These are phyloP conservation scores for Palaemon carinicauda DNA, from an alignment of 1,140 invertebrate genomes.

Conservation along the genomic window DNA sequence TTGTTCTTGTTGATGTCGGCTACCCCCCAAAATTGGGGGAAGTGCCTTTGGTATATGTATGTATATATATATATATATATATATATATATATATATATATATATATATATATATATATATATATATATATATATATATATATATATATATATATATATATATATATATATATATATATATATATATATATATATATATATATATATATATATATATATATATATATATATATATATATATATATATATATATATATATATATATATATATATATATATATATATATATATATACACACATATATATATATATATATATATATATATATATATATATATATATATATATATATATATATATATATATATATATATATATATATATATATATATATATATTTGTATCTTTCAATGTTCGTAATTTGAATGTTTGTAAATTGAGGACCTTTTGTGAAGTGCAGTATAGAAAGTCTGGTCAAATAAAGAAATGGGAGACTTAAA, in stretches of 20 bases:
- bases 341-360: background rate
- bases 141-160: background rate
- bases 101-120: too few species aligned
- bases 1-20: too few species aligned
- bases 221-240: background rate
- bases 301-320: background rate
- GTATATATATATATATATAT: background rate
- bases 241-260: background rate
- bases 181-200: background rate
- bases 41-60: too few species aligned
- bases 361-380: background rate
- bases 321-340: background rate
- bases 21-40: too few species aligned
- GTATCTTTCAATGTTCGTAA: too few species aligned
- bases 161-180: slow-evolving; percentile 4
- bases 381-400: background rate
- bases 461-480: too few species aligned
- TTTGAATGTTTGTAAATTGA: too few species aligned
- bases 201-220: too few species aligned
- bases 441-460: too few species aligned
- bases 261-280: background rate
- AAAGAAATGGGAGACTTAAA: too few species aligned
- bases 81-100: background rate
- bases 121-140: background rate
- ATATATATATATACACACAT: background rate